These are phyloP conservation scores for Drosophila simulans DNA, from an alignment of 1,140 invertebrate genomes.

Conservation along the genomic window DNA sequence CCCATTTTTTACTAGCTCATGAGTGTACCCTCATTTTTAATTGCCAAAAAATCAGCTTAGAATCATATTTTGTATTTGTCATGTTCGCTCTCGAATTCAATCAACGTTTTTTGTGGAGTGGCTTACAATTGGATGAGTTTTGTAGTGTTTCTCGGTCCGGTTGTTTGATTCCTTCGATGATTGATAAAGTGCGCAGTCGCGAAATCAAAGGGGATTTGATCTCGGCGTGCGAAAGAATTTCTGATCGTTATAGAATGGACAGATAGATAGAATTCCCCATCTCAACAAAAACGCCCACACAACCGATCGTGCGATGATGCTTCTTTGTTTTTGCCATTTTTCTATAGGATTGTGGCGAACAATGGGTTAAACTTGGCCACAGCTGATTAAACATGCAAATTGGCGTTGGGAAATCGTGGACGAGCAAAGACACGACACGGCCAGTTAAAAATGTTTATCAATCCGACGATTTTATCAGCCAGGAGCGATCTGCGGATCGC, in stretches of 20 bases:
- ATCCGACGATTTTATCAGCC: conserved; percentile 68
- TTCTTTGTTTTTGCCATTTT: conserved; percentile 25
- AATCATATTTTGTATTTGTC: conserved; percentile 44
- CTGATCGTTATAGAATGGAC: not conserved
- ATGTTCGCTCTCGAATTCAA: conserved; percentile 49
- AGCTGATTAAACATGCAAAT: conserved; percentile 80
- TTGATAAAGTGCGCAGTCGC: conserved; percentile 62
- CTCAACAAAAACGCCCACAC: conserved; percentile 53
- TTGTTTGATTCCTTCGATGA: conserved; percentile 34
- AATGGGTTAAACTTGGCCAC: conserved; percentile 68
- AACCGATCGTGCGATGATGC: conserved; percentile 16
- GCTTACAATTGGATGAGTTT: conserved; percentile 74
- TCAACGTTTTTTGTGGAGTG: conserved; percentile 66
- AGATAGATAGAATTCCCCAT: conserved; percentile 24
- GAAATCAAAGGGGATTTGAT: conserved; percentile 19
- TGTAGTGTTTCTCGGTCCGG: conserved; percentile 49
- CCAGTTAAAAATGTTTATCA: conserved; percentile 73
- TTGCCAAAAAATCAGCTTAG: conserved; percentile 37
- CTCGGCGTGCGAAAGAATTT: conserved; percentile 70
- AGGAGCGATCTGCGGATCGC: conserved; percentile 44
- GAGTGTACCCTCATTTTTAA: conserved; percentile 20
- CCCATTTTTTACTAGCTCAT: not conserved
- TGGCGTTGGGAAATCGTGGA: conserved; percentile 74
- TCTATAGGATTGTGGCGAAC: conserved; percentile 53
- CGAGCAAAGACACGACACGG: conserved; percentile 64